Percentiles rank a stretch among this genome's conserved stretches.
These are phyloP conservation scores for Dendrophyllia cribrosa DNA, from an alignment of 64 coral and sea anemone species.

Conservation along the genomic window DNA sequence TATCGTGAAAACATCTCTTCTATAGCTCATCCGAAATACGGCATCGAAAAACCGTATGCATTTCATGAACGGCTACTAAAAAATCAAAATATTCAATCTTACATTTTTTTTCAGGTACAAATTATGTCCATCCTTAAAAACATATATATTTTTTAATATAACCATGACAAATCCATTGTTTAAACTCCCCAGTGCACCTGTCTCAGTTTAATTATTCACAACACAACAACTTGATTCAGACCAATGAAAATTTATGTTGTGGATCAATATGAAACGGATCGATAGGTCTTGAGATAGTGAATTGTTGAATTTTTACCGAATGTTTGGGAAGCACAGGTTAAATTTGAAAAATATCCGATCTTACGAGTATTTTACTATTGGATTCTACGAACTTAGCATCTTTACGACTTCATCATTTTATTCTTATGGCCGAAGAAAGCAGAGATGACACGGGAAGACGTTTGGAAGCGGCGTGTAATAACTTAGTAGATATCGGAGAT, in stretches of 20 bases:
- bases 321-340: neutral
- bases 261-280: neutral
- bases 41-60: no score
- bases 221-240: neutral
- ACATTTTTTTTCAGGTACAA: neutral
- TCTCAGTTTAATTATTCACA: conserved; percentile 40
- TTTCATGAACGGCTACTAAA: neutral
- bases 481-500: neutral
- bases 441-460: neutral
- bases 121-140: neutral
- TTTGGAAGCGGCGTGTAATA: conserved; percentile 5
- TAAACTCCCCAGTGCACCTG: conserved; percentile 18
- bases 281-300: neutral
- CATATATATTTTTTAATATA: neutral
- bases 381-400: no score
- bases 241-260: conserved; percentile 23
- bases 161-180: conserved; percentile 1
- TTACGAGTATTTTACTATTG: neutral
- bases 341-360: neutral
- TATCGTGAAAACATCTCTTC: no score
- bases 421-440: neutral
- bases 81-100: no score
- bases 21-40: no score
- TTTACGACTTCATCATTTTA: neutral
- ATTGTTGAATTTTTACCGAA: neutral